Conservation (phyloP, 2,888 invertebrate species). For the Sinohyriopsis cumingii region DNA sequence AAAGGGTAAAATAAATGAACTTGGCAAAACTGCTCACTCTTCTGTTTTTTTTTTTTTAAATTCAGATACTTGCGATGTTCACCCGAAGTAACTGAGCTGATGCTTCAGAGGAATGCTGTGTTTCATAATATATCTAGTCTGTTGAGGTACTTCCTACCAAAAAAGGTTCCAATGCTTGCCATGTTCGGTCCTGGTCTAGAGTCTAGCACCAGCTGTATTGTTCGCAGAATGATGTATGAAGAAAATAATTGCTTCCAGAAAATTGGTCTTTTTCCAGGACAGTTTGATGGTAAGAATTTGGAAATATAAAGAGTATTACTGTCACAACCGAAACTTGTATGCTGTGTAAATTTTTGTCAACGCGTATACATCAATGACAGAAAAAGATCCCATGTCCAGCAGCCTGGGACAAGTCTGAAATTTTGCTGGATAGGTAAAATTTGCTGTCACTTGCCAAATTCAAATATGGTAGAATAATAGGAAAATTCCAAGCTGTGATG, state of each 20-base stretch:
- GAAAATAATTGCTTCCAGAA: conserved; percentile 40
- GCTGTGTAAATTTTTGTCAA: no score
- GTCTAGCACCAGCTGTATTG: conserved; percentile 53
- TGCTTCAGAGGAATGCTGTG: conserved; percentile 46
- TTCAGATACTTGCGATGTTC: conserved; percentile 62
- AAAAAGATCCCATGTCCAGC: no score
- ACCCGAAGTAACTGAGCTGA: conserved; percentile 48
- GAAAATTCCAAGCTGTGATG: no score
- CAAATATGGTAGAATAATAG: no score
- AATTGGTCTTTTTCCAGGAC: conserved; percentile 60
- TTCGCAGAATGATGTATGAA: conserved; percentile 52
- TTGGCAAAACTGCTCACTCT: not conserved
- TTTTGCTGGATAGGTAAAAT: no score
- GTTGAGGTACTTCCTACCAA: conserved; percentile 58
- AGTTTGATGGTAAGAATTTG: conserved; percentile 56
- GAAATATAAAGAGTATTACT: no score
- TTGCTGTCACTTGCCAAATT: no score
- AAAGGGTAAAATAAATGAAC: not conserved
- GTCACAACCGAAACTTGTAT: no score
- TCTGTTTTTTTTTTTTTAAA: conserved; percentile 2
- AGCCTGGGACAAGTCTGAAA: no score
- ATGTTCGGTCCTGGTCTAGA: conserved; percentile 67
- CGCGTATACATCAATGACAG: no score
- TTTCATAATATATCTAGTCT: conserved; percentile 57
- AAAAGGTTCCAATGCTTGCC: conserved; percentile 57